Percentiles rank a stretch among this genome's conserved stretches.
Conservation (phyloP, 2,888 invertebrate species). For the Synanthedon tipuliformis region DNA sequence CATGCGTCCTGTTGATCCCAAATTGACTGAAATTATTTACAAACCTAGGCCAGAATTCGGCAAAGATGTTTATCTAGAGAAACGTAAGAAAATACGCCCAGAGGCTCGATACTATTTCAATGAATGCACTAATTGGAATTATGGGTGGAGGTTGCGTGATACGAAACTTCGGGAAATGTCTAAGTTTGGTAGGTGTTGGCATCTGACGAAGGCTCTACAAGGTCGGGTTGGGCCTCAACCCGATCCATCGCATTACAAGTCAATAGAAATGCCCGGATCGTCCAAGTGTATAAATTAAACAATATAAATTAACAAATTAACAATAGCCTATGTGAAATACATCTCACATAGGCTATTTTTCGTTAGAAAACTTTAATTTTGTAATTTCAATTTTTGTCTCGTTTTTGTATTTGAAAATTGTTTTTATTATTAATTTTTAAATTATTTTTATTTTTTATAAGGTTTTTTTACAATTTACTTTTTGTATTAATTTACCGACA, state of each 20-base stretch:
- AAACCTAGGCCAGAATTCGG: slow-evolving; percentile 28
- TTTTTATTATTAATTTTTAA: too few relatives aligned
- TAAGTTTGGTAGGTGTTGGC: slow-evolving; percentile 25
- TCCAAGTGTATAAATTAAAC: slow-evolving; percentile 8
- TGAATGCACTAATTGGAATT: slow-evolving; percentile 25
- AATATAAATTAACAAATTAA: too few relatives aligned
- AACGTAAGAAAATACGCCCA: slow-evolving; percentile 19
- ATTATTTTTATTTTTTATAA: too few relatives aligned
- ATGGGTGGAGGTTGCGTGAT: slow-evolving; percentile 36
- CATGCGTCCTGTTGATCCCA: slow-evolving; percentile 32
- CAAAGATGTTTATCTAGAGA: slow-evolving; percentile 20
- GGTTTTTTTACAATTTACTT: too few relatives aligned
- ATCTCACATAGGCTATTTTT: too few relatives aligned
- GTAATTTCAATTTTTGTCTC: too few relatives aligned
- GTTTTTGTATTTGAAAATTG: too few relatives aligned
- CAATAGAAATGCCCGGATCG: slow-evolving; percentile 15
- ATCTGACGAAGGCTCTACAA: slow-evolving; percentile 22
- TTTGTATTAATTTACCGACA: too few relatives aligned
- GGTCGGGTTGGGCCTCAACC: slow-evolving; percentile 30
- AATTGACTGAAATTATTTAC: slow-evolving; percentile 20
- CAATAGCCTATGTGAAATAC: too few relatives aligned
- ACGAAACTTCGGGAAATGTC: slow-evolving; percentile 17
- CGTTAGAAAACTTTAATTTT: too few relatives aligned
- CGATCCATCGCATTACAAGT: slow-evolving; percentile 30
- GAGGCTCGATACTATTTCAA: slow-evolving; percentile 35